Conservation (phyloP, 2,888 invertebrate genomes). For the Andrena bicolor region DNA sequence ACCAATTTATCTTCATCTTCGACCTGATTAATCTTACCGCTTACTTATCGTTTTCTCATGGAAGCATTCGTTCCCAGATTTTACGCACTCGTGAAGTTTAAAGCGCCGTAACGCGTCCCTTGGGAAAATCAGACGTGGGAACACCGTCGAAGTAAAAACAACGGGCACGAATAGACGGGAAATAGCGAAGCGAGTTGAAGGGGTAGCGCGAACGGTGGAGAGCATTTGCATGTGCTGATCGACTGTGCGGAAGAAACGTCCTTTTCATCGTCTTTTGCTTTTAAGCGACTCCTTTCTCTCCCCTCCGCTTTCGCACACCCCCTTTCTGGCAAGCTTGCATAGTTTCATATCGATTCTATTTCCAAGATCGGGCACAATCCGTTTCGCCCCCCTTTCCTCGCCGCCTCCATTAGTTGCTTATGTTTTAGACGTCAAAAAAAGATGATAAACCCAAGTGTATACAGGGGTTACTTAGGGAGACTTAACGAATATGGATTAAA, state of each 20-base stretch:
- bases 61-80: conserved; percentile 1
- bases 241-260: conserved; percentile 78
- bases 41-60: not conserved
- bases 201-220: conserved; percentile 66
- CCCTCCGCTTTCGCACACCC: not conserved
- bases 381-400: not conserved
- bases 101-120: not conserved
- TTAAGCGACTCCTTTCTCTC: conserved; percentile 50
- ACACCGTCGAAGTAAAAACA: conserved; percentile 50
- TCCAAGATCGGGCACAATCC: not conserved
- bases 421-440: conserved; percentile 33
- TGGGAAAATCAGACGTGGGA: conserved; percentile 46
- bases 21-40: not conserved
- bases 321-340: not conserved
- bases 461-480: conserved; percentile 80
- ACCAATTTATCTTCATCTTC: not conserved
- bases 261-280: conserved; percentile 73
- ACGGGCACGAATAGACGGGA: conserved; percentile 47
- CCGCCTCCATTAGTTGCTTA: conserved; percentile 1
- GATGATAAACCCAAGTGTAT: conserved; percentile 81
- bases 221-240: conserved; percentile 84
- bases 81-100: not conserved
- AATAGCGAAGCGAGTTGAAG: conserved; percentile 47
- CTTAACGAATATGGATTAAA: conserved; percentile 85
- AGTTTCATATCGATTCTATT: conserved; percentile 2